A percentile compares a stretch with the other conserved stretches of the same genome.
Evolutionary conservation across 1,140 invertebrate genomes (phyloP).

Genomic region (Drosophila teissieri): DNA sequence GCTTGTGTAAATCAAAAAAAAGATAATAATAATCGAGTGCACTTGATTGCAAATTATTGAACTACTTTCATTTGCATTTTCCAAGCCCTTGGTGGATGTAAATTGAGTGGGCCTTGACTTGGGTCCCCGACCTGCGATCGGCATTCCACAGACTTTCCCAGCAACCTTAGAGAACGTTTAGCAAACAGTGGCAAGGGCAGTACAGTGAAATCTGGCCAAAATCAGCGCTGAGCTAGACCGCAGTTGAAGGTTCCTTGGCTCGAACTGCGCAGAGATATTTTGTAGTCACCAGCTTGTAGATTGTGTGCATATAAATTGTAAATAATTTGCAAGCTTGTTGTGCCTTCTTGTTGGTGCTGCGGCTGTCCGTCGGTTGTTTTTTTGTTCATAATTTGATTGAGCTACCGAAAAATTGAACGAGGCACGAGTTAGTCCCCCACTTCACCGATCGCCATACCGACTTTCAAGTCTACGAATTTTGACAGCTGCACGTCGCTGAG

Average conservation of each 20-base stretch:
- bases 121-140: slow-evolving; percentile 27
- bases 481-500: slow-evolving; percentile 39
- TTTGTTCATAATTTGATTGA: slow-evolving; percentile 46
- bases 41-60: neutral
- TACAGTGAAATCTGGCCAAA: slow-evolving; percentile 40
- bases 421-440: slow-evolving; percentile 26
- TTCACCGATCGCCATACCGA: slow-evolving; percentile 1
- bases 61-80: slow-evolving; percentile 10
- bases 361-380: slow-evolving; percentile 8
- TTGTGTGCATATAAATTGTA: slow-evolving; percentile 50
- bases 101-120: slow-evolving; percentile 12
- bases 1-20: neutral
- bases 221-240: slow-evolving; percentile 34
- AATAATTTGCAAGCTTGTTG: slow-evolving; percentile 40
- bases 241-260: slow-evolving; percentile 36
- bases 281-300: slow-evolving; percentile 24
- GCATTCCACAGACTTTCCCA: slow-evolving; percentile 36
- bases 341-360: neutral
- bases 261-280: slow-evolving; percentile 3
- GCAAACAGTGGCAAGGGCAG: slow-evolving; percentile 43
- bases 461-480: slow-evolving; percentile 13
- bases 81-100: slow-evolving; percentile 10
- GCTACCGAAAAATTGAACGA: slow-evolving; percentile 50
- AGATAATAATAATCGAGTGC: neutral
- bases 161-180: slow-evolving; percentile 47